A percentile compares a stretch with the other conserved stretches of the same genome.
Conservation (phyloP, 2,888 invertebrate species). For the Thymelicus sylvestris region DNA sequence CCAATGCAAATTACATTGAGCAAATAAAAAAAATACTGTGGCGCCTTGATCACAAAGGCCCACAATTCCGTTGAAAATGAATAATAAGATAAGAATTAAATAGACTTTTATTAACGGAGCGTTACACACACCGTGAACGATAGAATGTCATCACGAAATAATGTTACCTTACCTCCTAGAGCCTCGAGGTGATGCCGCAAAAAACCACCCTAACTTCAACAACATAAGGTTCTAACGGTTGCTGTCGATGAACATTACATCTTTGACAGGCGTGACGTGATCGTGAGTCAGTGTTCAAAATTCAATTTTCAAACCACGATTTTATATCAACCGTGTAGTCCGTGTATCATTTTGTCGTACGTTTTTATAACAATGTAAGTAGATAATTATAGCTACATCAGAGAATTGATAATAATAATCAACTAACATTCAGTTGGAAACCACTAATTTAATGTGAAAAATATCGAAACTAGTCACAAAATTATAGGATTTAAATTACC, state of each 20-base stretch:
- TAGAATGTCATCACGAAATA: constrained; percentile 10
- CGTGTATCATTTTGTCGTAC: background rate
- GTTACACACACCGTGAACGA: background rate
- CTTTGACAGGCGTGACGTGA: constrained; percentile 11
- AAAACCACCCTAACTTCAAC: background rate
- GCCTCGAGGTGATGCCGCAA: background rate
- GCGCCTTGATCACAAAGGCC: background rate
- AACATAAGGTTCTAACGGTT: background rate
- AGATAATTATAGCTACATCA: too few relatives aligned
- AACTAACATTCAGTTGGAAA: too few relatives aligned
- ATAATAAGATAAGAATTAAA: too few relatives aligned
- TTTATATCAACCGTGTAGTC: background rate
- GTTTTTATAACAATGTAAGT: background rate
- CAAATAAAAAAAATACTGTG: background rate
- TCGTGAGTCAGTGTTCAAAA: constrained; percentile 14
- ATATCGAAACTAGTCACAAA: too few relatives aligned
- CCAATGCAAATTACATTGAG: too few relatives aligned
- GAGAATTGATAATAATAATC: too few relatives aligned
- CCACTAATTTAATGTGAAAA: too few relatives aligned
- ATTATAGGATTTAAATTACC: too few relatives aligned
- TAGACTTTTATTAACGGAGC: background rate
- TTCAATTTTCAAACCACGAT: background rate
- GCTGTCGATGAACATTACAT: background rate
- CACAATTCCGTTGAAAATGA: too few relatives aligned
- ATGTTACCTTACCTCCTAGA: constrained; percentile 12